Evolutionary conservation across 1,140 invertebrate species (phyloP), one percentile per base, ranked within the genome.

Genomic region (Drosophila virilis): DNA sequence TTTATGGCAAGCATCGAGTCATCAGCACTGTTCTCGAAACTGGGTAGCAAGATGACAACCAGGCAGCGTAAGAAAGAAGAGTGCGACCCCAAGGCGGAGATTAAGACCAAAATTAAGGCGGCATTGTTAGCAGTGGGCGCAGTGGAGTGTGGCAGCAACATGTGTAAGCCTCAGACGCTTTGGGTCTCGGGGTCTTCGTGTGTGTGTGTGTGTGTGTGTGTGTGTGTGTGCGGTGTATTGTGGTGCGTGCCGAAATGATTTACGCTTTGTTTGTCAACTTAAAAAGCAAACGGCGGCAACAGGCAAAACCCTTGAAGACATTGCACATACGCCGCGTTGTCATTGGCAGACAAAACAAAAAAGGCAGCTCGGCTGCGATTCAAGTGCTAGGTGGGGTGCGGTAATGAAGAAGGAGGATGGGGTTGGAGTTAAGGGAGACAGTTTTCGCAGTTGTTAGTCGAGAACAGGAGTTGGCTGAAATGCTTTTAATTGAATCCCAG

Each of bases 231-330:
- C 51, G 80, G 80, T 72, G 79, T 83, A 73, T 80, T 73, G 66
- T 85, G 77, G 69, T 86, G 75, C 83, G 77, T 90, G 84, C 77
- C 79, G 85, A 89, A 89, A 89, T 90, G 85, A 89, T 89, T 89
- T 90, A 89, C 84, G 85, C 77, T 90, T 90, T 90, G 85, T 90
- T 90, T 90, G 85, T 74, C 81, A 79, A 90, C 81, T 90, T 90
- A 90, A 90, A 90, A 90, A 90, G 82, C 82, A 88, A 86, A 77
- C 71, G 61, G 48, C 62, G 45, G 61, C 62, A 46, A 64, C 54
- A 17, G 52, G 61, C 50, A 42, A 52, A 57, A 45, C 57, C 22
- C 59, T 71, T 58, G 66, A 74, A 70, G 67, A 71, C 75, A 62
- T 78, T 62, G 38, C 82, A 78, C 82, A 84, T 86, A 81, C 78